phyloP scores from a whole-genome alignment of 2,113 vertebrate genomes.

The Brachyhypopomus gauderio region DNA sequence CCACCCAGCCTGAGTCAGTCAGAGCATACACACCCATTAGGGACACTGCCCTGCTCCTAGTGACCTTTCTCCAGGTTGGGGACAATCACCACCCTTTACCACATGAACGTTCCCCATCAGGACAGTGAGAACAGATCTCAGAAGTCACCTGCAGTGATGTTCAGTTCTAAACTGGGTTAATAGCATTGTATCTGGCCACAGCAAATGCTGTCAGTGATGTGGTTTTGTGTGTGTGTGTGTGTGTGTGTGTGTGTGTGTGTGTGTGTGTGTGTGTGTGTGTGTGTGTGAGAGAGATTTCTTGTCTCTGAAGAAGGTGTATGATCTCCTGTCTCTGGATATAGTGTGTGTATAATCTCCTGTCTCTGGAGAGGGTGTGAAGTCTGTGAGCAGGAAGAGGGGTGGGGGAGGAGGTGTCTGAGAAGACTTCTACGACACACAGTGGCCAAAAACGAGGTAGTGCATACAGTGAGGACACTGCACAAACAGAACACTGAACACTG shows the following conservation, averaged over 20 bases:
- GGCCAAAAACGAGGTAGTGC: constrained; percentile 33
- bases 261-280: neutral
- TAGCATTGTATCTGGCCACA: neutral
- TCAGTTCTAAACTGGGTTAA: constrained; percentile 25
- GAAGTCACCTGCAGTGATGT: neutral
- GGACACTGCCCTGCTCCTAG: too few relatives aligned
- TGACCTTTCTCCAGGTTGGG: neutral
- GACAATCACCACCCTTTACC: neutral
- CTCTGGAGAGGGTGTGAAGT: neutral
- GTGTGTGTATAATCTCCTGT: constrained; percentile 28
- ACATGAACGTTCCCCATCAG: neutral
- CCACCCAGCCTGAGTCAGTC: too few relatives aligned
- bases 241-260: neutral
- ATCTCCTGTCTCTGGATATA: neutral
- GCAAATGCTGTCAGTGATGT: neutral
- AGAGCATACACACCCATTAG: too few relatives aligned
- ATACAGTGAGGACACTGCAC: neutral
- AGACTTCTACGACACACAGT: constrained; percentile 50
- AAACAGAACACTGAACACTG: neutral
- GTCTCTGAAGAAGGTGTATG: constrained; percentile 1
- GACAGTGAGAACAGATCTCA: neutral
- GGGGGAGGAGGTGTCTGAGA: neutral
- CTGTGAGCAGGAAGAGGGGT: neutral
- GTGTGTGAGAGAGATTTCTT: neutral
- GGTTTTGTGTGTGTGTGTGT: neutral